These are phyloP conservation scores for Malurus cyaneus DNA, from an alignment of 2,113 vertebrate genomes.

Conservation along the genomic window DNA sequence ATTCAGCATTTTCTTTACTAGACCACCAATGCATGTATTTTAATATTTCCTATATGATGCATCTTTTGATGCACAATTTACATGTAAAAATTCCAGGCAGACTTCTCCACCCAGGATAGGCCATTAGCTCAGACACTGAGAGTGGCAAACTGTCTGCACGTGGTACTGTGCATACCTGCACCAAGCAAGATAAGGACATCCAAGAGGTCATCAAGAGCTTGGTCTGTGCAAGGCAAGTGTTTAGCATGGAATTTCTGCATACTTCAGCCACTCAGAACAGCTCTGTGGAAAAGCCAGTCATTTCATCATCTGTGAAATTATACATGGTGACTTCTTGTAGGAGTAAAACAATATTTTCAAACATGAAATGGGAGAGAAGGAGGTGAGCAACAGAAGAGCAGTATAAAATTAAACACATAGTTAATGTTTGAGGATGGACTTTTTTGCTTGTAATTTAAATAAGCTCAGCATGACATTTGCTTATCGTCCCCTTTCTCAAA, in stretches of 20 bases:
- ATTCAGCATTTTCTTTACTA: background rate
- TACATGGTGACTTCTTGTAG: background rate
- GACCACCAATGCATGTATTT: background rate
- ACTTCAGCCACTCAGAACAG: background rate
- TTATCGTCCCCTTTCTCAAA: background rate
- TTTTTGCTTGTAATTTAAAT: background rate
- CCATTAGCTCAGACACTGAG: background rate
- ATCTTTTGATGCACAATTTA: background rate
- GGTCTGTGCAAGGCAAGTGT: background rate
- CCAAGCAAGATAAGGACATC: background rate
- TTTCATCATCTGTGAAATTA: background rate
- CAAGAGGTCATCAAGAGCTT: background rate
- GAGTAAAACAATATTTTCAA: background rate
- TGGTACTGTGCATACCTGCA: background rate
- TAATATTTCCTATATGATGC: background rate
- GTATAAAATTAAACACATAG: background rate
- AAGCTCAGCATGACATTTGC: background rate
- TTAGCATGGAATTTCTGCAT: background rate
- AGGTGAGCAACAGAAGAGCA: background rate
- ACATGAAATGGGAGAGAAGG: background rate
- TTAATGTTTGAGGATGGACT: background rate
- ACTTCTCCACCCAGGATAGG: background rate
- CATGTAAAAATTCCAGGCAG: background rate
- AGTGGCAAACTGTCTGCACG: background rate
- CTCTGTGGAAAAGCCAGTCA: background rate